These are phyloP conservation scores for Grammomys dolichurus DNA, from an alignment of 2,113 vertebrate genomes.

Conservation along the genomic window DNA sequence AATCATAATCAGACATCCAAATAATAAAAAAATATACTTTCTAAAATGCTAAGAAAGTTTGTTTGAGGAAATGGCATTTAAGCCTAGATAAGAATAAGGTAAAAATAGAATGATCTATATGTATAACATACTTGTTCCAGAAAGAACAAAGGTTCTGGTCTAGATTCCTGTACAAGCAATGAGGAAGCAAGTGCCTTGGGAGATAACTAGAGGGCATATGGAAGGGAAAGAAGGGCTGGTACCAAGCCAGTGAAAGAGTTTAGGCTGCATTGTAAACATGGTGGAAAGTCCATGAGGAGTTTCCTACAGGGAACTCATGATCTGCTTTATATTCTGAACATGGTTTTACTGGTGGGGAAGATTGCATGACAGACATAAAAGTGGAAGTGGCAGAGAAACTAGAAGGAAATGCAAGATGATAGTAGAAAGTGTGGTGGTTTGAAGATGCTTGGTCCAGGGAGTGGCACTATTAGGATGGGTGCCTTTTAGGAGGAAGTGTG, in stretches of 20 bases:
- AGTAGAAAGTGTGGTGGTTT: not conserved
- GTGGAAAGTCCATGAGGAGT: not conserved
- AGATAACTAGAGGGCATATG: not conserved
- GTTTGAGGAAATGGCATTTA: not conserved
- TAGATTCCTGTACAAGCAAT: rapidly evolving
- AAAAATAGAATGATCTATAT: not conserved
- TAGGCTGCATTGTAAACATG: not conserved
- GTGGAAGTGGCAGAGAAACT: not conserved
- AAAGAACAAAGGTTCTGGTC: not conserved
- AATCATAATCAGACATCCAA: not conserved
- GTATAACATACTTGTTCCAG: not conserved
- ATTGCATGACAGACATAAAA: not conserved
- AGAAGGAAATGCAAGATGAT: not conserved
- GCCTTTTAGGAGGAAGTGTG: not conserved
- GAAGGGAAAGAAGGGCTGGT: no score
- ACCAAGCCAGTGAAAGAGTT: not conserved
- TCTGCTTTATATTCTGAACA: not conserved
- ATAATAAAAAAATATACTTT: not conserved
- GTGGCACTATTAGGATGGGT: not conserved
- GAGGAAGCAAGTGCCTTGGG: not conserved
- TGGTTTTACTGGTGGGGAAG: not conserved
- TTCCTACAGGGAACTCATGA: not conserved
- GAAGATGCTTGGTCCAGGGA: not conserved
- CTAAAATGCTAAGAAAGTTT: not conserved
- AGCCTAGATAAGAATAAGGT: not conserved